These are phyloP conservation scores for Delphinus delphis DNA, from an alignment of 2,113 vertebrate genomes.

Conservation along the genomic window DNA sequence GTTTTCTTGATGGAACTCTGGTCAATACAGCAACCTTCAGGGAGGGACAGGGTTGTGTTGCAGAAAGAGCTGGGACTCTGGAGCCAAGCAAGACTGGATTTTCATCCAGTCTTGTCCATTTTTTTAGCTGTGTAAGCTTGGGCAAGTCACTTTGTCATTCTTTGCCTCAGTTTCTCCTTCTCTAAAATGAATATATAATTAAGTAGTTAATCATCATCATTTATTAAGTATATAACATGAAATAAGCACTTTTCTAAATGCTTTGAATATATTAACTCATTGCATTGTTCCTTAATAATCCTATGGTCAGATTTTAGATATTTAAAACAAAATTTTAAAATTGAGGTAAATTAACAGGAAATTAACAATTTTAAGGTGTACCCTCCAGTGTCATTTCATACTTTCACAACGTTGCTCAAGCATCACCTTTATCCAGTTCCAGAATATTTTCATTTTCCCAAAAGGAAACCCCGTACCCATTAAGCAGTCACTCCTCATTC, in stretches of 20 bases:
- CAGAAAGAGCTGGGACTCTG: neutral
- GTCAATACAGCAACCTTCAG: neutral
- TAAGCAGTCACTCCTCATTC: neutral
- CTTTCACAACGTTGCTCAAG: neutral
- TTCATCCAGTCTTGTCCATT: neutral
- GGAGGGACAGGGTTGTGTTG: neutral
- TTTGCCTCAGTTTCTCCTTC: neutral
- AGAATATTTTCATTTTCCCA: neutral
- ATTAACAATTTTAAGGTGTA: neutral
- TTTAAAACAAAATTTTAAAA: neutral
- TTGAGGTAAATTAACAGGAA: neutral
- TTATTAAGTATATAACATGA: neutral
- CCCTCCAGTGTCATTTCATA: neutral
- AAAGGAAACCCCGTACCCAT: neutral
- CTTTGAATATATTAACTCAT: neutral
- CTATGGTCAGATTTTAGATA: neutral
- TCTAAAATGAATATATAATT: neutral
- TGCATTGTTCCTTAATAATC: neutral
- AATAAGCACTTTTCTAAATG: neutral
- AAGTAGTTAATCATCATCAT: neutral
- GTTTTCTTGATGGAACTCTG: neutral
- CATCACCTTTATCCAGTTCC: neutral
- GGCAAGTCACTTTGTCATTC: neutral
- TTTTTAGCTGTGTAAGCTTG: neutral
- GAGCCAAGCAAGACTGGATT: neutral